Evolutionary conservation across 2,888 invertebrate genomes (phyloP), one percentile per base, ranked within the genome.

Genomic region (Chaetogeoica ovagalla): DNA sequence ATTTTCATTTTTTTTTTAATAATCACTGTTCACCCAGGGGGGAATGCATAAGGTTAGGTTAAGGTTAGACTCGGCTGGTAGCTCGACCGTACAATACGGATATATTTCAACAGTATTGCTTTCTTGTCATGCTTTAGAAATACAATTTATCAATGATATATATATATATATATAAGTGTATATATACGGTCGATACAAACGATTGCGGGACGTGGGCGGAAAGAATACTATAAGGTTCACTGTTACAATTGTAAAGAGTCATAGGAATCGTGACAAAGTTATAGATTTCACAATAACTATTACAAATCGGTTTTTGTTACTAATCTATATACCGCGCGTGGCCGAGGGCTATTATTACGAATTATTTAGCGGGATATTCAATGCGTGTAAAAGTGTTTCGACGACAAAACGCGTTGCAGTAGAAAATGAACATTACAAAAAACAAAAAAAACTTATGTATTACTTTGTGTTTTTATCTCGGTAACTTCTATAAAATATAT

Each of bases 231-330:
- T 55, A 59, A 68, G 60, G 70, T 79, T 71, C 70, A 65, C n/a
- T 66, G 6, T 43, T 43, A 11, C 8, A 23, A 66, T 63, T 70
- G 30, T 30, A 30, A 30, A 30, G 55, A 77, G 68, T 62, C 52
- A 69, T 77, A 69, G 21, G 62, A 77, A 77, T 79, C 79, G 79
- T 79, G 79, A 79, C 70, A 79, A 79, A 79, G 63, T 70, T 70
- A 71, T 30, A 30, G 2, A 30, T 79, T 63, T 79, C 71, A 60
- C 79, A 71, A 79, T 39, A n/a, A 65, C 79, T 71, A 65, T 79
- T 79, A 57, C 63, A 71, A 71, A 70, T 71, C 52, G 15, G 62
- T 77, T 77, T 77, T 77, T 62, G 62, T 77, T 69, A 70, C 70
- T 77, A 77, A 77, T 70, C 69, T 37, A 23, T 4, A 48, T 13